Base-by-base conservation (phyloP, 2,113 vertebrate species). In the Sinocyclocheilus grahami region DNA sequence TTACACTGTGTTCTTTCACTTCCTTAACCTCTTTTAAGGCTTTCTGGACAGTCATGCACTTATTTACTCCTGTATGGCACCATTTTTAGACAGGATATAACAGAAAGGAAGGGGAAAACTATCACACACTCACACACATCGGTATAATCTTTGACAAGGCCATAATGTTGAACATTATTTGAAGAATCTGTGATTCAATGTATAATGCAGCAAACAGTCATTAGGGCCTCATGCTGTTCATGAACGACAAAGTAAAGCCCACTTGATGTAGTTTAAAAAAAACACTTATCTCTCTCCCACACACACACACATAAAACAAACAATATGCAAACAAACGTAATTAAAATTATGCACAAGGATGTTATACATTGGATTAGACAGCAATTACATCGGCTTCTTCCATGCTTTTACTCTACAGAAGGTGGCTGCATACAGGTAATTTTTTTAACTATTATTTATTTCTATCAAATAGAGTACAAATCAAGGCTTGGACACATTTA, bases 41-140 rank as follows among this genome's bases (percentile, higher is more conserved):
- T 82, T 82, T 24, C 27, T 69, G 16, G 42, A 77, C 18, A 62
- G 78, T 65, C 65, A 62, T 72, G 65, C 77, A 86, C 9, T 24
- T 18, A 67, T 30, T 46, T 67, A 82, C 62, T 82, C 42, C 22
- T 67, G 62, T 51, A 69, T 82, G 80, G 78, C 65, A 80, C 85
- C 14, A 62, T 80, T 81, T 20, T 65, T 71, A 33, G 65, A 78
- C 33, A 33, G 22, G n/a, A 37, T 78, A 22, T 67, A 67, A 78
- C 27, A 39, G 30, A 14, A 74, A 12, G n/a, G n/a, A 10, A 22
- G 55, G 42, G 60, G 10, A 53, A 14, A 71, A 22, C 16, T 9
- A 20, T 10, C 62, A 62, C 46, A 39, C 5, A 42, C 62, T 11
- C 46, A 11, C 46, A n/a, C 2, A 4, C 14, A 69, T 4, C 67